Evolutionary conservation across 1,140 invertebrate genomes (phyloP), one percentile per base, ranked within the genome.

Genomic region (Asbolus verrucosus): DNA sequence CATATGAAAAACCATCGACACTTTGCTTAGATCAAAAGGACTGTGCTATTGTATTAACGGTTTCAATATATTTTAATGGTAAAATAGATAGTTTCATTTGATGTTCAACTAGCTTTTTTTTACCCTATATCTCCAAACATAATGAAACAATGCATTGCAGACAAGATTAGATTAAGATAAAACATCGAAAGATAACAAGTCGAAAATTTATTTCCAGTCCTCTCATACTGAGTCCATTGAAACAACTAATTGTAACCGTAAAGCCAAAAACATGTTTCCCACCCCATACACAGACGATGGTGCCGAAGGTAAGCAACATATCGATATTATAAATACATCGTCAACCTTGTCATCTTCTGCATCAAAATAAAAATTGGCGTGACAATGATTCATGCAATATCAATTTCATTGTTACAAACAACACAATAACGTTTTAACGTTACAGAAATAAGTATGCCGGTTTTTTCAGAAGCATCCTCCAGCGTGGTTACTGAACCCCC

Each of bases 51-150:
- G 60, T 69, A 69, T 60, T 69, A 43, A 69, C 33, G 43, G 59
- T 68, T 59, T 69, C 60, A 69, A 69, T 69, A 69, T 69, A 69
- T 69, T 69, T 69, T 69, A 69, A 69, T 69, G 46, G 50, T 68
- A 68, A 65, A 62, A 54, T 54, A 54, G 46, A 54, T 21, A 54
- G 27, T 54, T 54, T 54, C 13, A 54, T 54, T 54, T 54, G 46
- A 54, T 54, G 46, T 54, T 54, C 19, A 54, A 54, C 13, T 21
- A 54, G 11, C 1, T 54, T 27, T 54, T 54, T 30, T 16, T 9
- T 43, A 11, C 33, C 39, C 18, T 27, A 54, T 14, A 6, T 6
- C 19, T 11, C 9, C 46, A 6, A 27, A 54, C 21, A 8, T 21
- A 54, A 54, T 24, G 8, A 27, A 27, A 27, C 3, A 16, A n/a